Conservation (phyloP, 2,888 invertebrate genomes). For the Epirrita christyi region DNA sequence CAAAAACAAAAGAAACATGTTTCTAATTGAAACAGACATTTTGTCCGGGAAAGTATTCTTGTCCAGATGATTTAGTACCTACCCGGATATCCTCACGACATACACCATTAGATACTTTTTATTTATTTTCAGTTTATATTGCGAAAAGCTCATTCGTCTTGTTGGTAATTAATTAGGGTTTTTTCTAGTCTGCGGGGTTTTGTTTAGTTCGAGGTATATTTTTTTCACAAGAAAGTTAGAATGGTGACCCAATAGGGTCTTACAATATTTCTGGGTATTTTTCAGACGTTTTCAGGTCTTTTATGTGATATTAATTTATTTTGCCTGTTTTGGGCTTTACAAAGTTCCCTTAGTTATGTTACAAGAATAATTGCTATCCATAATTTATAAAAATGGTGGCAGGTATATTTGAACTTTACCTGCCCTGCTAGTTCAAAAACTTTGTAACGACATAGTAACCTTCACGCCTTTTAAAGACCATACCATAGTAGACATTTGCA, state of each 20-base stretch:
- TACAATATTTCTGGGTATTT: not conserved
- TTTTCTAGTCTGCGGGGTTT: not conserved
- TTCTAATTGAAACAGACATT: constrained; percentile 42
- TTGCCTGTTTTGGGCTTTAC: too few relatives aligned
- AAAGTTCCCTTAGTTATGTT: too few relatives aligned
- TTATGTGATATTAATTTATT: not conserved
- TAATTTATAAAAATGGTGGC: too few relatives aligned
- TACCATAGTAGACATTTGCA: too few relatives aligned
- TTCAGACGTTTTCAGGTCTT: not conserved
- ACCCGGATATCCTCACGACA: constrained; percentile 19
- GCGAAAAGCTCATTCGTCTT: constrained; percentile 27
- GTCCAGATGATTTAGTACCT: constrained; percentile 37
- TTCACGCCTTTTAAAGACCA: too few relatives aligned
- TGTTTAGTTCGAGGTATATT: not conserved
- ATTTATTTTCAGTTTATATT: constrained; percentile 28
- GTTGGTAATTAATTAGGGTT: constrained; percentile 26
- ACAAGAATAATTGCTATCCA: too few relatives aligned
- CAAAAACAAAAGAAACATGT: constrained; percentile 35
- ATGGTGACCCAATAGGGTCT: too few relatives aligned
- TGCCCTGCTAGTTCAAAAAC: too few relatives aligned
- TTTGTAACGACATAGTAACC: too few relatives aligned
- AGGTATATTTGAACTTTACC: too few relatives aligned
- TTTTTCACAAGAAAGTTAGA: not conserved
- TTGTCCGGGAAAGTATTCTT: constrained; percentile 33
- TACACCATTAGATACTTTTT: constrained; percentile 16